Evolutionary conservation across 2,888 invertebrate species (phyloP).

Genomic region (Timema cristinae): DNA sequence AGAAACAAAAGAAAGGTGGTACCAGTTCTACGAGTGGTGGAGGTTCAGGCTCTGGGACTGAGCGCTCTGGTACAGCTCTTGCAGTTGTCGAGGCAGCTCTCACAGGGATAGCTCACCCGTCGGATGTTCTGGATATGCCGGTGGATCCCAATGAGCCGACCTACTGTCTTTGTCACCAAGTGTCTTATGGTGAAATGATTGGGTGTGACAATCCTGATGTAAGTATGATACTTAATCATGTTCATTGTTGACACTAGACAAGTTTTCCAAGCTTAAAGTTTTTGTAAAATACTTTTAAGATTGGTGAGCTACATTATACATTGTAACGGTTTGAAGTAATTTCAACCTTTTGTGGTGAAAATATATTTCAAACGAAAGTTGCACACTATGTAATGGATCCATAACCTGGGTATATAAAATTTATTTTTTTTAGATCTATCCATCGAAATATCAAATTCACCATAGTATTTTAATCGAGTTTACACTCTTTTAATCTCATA

Average conservation of each 20-base stretch:
- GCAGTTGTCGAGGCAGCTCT: constrained; percentile 48
- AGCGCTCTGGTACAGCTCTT: constrained; percentile 40
- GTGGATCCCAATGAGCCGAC: constrained; percentile 97
- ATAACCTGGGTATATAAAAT: too few species aligned
- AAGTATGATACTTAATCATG: constrained; percentile 40
- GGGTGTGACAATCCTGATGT: constrained; percentile 91
- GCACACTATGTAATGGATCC: too few species aligned
- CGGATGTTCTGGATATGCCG: constrained; percentile 87
- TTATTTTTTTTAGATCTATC: too few species aligned
- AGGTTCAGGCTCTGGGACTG: constrained; percentile 40
- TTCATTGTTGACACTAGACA: not conserved
- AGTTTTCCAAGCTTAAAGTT: not conserved
- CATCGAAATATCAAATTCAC: too few species aligned
- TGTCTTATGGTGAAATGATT: constrained; percentile 96
- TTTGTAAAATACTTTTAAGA: too few species aligned
- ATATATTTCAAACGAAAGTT: too few species aligned
- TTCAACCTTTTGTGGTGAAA: too few species aligned
- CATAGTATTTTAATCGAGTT: too few species aligned
- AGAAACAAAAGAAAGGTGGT: constrained; percentile 51
- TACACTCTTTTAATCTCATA: too few species aligned
- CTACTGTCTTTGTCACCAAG: constrained; percentile 96
- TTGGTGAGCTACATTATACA: too few species aligned
- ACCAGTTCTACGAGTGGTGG: constrained; percentile 34
- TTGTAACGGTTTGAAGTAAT: too few species aligned
- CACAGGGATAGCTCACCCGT: constrained; percentile 71